A percentile compares a stretch with the other conserved stretches of the same genome.
Conservation (phyloP, 2,888 invertebrate species). For the Campoletis raptor region DNA sequence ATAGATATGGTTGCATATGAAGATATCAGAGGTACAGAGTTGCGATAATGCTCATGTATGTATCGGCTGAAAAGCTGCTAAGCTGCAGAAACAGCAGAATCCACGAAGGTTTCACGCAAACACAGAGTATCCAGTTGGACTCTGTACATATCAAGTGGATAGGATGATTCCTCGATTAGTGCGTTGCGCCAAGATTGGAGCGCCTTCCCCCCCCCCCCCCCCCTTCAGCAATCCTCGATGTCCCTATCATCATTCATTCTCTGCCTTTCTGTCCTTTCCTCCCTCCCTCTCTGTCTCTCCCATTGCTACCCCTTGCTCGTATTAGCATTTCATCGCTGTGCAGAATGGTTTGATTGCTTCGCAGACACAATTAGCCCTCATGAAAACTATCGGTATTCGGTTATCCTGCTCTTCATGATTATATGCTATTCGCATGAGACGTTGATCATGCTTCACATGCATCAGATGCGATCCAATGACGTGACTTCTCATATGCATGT, state of each 20-base stretch:
- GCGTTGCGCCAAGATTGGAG: conserved; percentile 64
- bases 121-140: conserved; percentile 26
- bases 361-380: conserved; percentile 64
- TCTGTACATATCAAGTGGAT: conserved; percentile 51
- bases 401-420: conserved; percentile 58
- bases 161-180: conserved; percentile 65
- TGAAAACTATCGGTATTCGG: conserved; percentile 66
- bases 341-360: conserved; percentile 60
- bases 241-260: conserved; percentile 39
- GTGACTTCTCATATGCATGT: conserved; percentile 8
- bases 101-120: not conserved
- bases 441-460: conserved; percentile 30
- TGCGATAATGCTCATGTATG: conserved; percentile 8
- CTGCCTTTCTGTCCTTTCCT: conserved; percentile 16
- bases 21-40: conserved; percentile 10
- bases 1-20: not conserved
- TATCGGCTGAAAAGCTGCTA: conserved; percentile 52
- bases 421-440: conserved; percentile 33
- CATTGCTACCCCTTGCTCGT: too few relatives aligned
- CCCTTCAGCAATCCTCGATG: conserved; percentile 25
- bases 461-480: conserved; percentile 21
- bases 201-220: conserved; percentile 10
- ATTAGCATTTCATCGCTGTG: conserved; percentile 50
- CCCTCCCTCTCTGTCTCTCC: not conserved
- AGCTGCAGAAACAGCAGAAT: conserved; percentile 16